phyloP scores from a whole-genome alignment of 2,113 vertebrate genomes.

The Pseudorasbora parva region DNA sequence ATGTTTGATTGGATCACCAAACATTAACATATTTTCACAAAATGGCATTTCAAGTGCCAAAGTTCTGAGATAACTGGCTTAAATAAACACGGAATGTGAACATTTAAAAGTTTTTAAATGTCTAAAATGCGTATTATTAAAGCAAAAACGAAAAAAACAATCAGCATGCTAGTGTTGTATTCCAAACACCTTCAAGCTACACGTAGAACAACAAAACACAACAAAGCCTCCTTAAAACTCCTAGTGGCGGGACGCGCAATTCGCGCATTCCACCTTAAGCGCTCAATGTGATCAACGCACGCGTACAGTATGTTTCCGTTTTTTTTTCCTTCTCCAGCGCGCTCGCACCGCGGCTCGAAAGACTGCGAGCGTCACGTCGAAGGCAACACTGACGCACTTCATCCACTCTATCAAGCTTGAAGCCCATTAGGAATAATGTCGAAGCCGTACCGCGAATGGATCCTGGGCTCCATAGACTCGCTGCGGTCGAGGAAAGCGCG shows the following conservation, averaged over 20 bases:
- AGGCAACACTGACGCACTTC: constrained; percentile 73
- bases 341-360: constrained; percentile 81
- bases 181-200: background rate
- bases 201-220: constrained; percentile 29
- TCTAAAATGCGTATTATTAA: too few species aligned
- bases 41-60: too few species aligned
- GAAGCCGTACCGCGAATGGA: constrained; percentile 88
- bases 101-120: background rate
- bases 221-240: constrained; percentile 76
- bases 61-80: background rate
- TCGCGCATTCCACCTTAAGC: constrained; percentile 80
- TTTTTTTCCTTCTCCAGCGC: constrained; percentile 67
- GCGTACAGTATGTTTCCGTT: constrained; percentile 81
- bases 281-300: constrained; percentile 78
- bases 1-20: background rate
- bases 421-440: constrained; percentile 74
- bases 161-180: too few species aligned
- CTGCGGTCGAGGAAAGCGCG: constrained; percentile 90
- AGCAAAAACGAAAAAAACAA: too few species aligned
- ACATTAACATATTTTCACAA: too few species aligned
- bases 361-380: constrained; percentile 72
- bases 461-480: constrained; percentile 91
- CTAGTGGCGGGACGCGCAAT: constrained; percentile 66
- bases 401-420: constrained; percentile 67
- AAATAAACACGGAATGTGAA: background rate